Evolutionary conservation across 2,113 vertebrate species (phyloP).

Genomic region (Laticauda laticaudata): DNA sequence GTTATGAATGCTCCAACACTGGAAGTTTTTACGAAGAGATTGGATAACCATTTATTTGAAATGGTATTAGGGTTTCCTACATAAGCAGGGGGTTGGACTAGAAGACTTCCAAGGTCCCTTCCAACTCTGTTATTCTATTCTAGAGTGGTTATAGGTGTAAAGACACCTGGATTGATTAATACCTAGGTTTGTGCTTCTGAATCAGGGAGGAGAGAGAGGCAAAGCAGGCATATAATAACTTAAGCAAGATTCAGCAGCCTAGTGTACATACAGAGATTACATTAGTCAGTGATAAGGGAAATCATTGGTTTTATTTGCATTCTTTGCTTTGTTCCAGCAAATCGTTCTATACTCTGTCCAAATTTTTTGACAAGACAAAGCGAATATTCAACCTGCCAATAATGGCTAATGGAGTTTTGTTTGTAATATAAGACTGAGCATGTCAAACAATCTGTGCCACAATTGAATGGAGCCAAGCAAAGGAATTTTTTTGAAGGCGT

Average conservation of each 20-base stretch:
- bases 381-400: slow-evolving; percentile 15
- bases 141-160: background rate
- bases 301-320: slow-evolving; percentile 26
- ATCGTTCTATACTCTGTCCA: slow-evolving; percentile 34
- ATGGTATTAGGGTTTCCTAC: too few relatives aligned
- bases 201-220: too few relatives aligned
- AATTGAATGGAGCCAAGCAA: slow-evolving; percentile 8
- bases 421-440: slow-evolving; percentile 34
- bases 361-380: slow-evolving; percentile 40
- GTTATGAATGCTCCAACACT: too few relatives aligned
- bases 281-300: slow-evolving; percentile 25
- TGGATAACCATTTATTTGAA: too few relatives aligned
- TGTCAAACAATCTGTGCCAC: slow-evolving; percentile 29
- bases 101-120: too few relatives aligned
- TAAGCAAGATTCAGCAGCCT: background rate
- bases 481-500: background rate
- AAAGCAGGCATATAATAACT: background rate
- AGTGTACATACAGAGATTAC: background rate
- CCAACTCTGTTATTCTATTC: too few relatives aligned
- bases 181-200: background rate
- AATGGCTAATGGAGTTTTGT: slow-evolving; percentile 24
- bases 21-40: too few relatives aligned
- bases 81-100: too few relatives aligned
- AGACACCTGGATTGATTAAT: background rate
- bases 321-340: slow-evolving; percentile 44